These are phyloP conservation scores for Acromyrmex echinatior DNA, from an alignment of 1,140 invertebrate species.

Conservation along the genomic window DNA sequence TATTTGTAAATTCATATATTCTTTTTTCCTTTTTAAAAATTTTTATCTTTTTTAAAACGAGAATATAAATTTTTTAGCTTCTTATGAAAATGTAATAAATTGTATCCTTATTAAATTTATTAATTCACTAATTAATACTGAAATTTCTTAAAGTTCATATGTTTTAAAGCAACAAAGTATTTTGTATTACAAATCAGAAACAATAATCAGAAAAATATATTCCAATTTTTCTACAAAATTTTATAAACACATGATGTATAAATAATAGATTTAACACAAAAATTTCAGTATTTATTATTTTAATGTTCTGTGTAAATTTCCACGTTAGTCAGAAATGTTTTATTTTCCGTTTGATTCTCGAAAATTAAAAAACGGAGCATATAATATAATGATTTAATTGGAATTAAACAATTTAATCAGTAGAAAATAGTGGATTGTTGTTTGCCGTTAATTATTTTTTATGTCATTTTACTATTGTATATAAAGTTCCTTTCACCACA, in stretches of 20 bases:
- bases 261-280: slow-evolving; percentile 1
- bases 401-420: neutral
- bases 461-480: neutral
- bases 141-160: neutral
- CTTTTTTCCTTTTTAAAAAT: neutral
- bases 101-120: neutral
- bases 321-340: neutral
- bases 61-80: neutral
- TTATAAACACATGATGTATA: neutral
- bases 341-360: neutral
- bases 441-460: slow-evolving; percentile 37
- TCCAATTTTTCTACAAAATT: slow-evolving; percentile 6
- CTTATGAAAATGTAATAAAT: neutral
- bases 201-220: neutral
- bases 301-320: neutral
- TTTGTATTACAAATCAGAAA: neutral
- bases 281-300: neutral
- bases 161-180: neutral
- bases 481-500: neutral
- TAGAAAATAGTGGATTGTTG: slow-evolving; percentile 9
- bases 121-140: neutral
- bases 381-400: neutral
- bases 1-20: neutral
- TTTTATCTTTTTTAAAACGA: neutral
- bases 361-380: neutral